These are phyloP conservation scores for Limanda limanda DNA, from an alignment of 2,113 vertebrate genomes.

Conservation along the genomic window DNA sequence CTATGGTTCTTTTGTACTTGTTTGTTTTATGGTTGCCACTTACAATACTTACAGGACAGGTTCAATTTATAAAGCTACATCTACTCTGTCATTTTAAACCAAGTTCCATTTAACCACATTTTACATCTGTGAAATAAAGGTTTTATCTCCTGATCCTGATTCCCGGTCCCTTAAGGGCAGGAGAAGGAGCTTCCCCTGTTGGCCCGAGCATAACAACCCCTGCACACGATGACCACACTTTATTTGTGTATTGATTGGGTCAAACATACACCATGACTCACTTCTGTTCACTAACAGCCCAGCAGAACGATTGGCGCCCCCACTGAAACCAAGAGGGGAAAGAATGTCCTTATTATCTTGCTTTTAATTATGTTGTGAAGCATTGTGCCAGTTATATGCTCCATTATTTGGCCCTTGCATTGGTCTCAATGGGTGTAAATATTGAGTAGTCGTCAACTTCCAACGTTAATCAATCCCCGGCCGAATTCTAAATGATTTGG, in stretches of 20 bases:
- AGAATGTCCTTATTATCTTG: conserved; percentile 35
- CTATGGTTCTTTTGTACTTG: background rate
- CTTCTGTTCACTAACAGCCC: conserved; percentile 85
- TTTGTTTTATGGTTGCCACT: background rate
- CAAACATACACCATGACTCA: conserved; percentile 65
- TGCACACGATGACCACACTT: conserved; percentile 43
- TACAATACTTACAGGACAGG: background rate
- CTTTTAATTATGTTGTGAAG: conserved; percentile 92
- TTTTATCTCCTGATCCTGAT: conserved; percentile 4
- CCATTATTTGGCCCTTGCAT: conserved; percentile 83
- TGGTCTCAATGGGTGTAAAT: conserved; percentile 85
- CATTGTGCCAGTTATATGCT: conserved; percentile 83
- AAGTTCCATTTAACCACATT: background rate
- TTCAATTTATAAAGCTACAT: background rate
- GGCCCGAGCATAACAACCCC: conserved; percentile 5
- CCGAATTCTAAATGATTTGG: conserved; percentile 86
- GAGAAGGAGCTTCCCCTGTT: conserved; percentile 19
- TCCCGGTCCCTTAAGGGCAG: conserved; percentile 7
- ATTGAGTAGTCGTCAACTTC: conserved; percentile 82
- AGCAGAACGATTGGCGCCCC: conserved; percentile 77
- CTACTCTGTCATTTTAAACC: background rate
- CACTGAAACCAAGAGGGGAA: conserved; percentile 44
- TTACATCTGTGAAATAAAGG: background rate
- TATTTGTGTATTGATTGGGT: conserved; percentile 88
- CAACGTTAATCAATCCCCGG: conserved; percentile 87